Conservation (phyloP, 2,797 vertebrate genomes). For the Sarcoramphus papa region DNA sequence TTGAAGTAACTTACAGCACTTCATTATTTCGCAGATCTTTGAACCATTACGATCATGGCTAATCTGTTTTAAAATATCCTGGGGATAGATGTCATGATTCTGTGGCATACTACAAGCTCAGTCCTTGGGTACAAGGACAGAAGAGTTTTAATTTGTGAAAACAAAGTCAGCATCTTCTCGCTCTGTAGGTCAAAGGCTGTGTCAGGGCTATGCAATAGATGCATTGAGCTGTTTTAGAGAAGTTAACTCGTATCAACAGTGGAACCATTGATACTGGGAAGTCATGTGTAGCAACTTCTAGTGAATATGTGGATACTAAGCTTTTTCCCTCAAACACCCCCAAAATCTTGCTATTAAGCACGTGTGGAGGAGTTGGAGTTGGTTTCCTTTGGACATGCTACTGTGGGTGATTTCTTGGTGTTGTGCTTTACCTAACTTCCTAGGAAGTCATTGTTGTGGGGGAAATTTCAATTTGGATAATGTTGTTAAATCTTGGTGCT, state of each 20-base stretch:
- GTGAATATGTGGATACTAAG: not conserved
- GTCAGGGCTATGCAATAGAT: not conserved
- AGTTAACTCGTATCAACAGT: not conserved
- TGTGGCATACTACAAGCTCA: not conserved
- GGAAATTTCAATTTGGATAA: not conserved
- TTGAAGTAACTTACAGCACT: not conserved
- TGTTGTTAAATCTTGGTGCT: not conserved
- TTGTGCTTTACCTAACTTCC: not conserved
- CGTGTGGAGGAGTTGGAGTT: not conserved
- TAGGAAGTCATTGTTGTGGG: not conserved
- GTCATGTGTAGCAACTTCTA: not conserved
- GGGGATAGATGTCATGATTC: not conserved
- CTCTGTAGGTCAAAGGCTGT: not conserved
- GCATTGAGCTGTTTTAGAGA: not conserved
- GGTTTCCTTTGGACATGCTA: not conserved
- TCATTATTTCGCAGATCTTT: not conserved
- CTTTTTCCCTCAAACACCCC: not conserved
- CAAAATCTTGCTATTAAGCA: not conserved
- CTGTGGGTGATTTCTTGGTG: not conserved
- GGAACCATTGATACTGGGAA: not conserved
- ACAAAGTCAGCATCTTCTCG: not conserved
- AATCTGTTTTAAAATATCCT: not conserved
- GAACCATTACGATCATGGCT: fast-evolving
- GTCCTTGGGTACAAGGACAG: not conserved
- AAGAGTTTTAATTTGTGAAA: not conserved